Conservation (phyloP, 2,888 invertebrate genomes). For the Nysson spinosus region DNA sequence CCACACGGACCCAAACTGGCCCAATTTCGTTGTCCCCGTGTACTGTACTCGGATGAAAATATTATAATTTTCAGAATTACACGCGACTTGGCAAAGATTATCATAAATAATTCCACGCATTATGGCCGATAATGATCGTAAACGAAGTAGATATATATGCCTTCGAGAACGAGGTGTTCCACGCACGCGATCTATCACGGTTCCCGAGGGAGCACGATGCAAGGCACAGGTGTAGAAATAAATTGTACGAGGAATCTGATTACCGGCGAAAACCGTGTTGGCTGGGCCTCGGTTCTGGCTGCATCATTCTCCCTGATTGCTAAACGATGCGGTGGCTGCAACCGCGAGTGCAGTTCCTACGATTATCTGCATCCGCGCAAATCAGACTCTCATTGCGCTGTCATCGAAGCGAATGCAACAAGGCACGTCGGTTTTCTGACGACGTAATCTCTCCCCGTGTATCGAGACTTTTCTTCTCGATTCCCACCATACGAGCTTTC, state of each 20-base stretch:
- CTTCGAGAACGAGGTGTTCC: conserved; percentile 2
- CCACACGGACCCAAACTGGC: too few species aligned
- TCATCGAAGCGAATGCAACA: conserved; percentile 49
- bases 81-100: too few species aligned
- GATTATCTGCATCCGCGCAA: conserved; percentile 60
- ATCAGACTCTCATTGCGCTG: conserved; percentile 65
- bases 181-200: conserved; percentile 24
- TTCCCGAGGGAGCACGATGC: conserved; percentile 18
- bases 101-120: too few species aligned
- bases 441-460: conserved; percentile 51
- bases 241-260: conserved; percentile 56
- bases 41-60: too few species aligned
- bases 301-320: conserved; percentile 71
- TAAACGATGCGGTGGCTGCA: conserved; percentile 53
- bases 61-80: neutral
- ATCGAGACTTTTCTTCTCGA: conserved; percentile 40
- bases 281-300: conserved; percentile 59
- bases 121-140: neutral
- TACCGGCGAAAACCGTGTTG: conserved; percentile 33
- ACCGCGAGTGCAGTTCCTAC: conserved; percentile 44
- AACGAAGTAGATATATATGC: conserved; percentile 3
- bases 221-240: conserved; percentile 62
- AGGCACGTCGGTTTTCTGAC: conserved; percentile 46
- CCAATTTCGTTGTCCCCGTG: too few species aligned
- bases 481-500: conserved; percentile 14